Base-by-base conservation (phyloP, 1,140 invertebrate genomes). In the Drosophila busckii region DNA sequence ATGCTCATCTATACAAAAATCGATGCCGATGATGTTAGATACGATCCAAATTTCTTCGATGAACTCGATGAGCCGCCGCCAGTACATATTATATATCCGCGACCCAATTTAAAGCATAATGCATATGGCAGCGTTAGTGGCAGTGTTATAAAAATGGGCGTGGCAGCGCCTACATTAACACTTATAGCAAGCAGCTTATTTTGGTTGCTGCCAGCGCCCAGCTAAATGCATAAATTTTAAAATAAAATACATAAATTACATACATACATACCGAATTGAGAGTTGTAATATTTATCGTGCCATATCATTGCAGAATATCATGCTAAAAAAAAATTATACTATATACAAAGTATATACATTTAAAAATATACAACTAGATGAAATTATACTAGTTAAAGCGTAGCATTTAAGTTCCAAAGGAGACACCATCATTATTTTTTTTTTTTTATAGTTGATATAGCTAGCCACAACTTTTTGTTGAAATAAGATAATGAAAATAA, bases 81-180 rank as follows among this genome's bases (percentile, higher is more conserved):
- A 13, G 91, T 92, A 37, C 92, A 92, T 68, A 92, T 92, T 75
- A 89, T 92, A 46, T 91, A 92, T 87, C 91, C 91, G 17, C 91
- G 78, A 8, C 84, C 84, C 25, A 82, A 76, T 5, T 45, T 60
- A 3, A 49, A 62, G 3, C 44, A 44, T 25, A 71, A 37, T 17
- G 31, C 6, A 10, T 45, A 4, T 23, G 69, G 17, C 9, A 50
- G 38, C 37, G 32, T 15, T 61, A 19, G 16, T 28, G 16, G 16
- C 3, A 44, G 46, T 29, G 37, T 26, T 17, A 5, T 45, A 10
- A n/a, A 35, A 8, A 15, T 44, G 45, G 54, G 55, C 38, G 49
- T 60, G 56, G 29, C 37, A 16, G 22, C 28, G 28, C 22, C 25
- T 5, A 28, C 58, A 7, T 15, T 56, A 5, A 31, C 34, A 3